Conservation (phyloP, 1,140 invertebrate genomes). For the Cyclargus thomasi region DNA sequence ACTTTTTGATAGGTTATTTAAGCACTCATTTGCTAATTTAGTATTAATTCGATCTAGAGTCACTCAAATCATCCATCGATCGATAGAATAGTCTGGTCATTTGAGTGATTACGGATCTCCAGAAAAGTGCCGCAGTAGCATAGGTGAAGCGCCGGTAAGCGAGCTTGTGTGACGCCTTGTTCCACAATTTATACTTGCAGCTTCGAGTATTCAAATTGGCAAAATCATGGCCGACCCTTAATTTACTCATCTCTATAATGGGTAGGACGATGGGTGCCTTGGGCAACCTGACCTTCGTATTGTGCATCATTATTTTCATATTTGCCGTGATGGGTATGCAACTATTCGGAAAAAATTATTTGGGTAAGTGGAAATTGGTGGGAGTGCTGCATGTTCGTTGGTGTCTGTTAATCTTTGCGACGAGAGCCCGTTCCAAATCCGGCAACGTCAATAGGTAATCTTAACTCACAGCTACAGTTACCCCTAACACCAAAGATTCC, state of each 20-base stretch:
- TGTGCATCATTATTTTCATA: constrained; percentile 99
- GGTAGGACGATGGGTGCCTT: constrained; percentile 97
- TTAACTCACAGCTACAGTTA: not conserved
- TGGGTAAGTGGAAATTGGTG: constrained; percentile 79
- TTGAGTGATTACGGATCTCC: constrained; percentile 50
- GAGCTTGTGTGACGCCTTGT: constrained; percentile 74
- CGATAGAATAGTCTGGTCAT: constrained; percentile 18
- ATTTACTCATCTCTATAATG: constrained; percentile 98
- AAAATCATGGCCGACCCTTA: constrained; percentile 98
- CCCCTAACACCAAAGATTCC: not conserved
- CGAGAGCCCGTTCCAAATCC: constrained; percentile 34
- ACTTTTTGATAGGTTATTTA: constrained; percentile 60
- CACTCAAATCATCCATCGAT: constrained; percentile 34
- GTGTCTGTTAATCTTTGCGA: constrained; percentile 61
- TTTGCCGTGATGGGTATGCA: constrained; percentile 99
- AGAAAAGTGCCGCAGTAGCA: constrained; percentile 63
- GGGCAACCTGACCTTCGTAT: constrained; percentile 97
- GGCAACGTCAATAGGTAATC: not conserved
- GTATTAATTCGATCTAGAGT: constrained; percentile 43
- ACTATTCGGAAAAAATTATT: constrained; percentile 96
- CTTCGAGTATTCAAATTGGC: constrained; percentile 99
- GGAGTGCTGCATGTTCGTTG: constrained; percentile 73
- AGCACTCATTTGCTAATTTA: constrained; percentile 70
- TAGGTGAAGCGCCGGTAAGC: constrained; percentile 73
- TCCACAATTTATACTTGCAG: constrained; percentile 81